A percentile compares a stretch with the other conserved stretches of the same genome.
Evolutionary conservation across 2,113 vertebrate genomes (phyloP).

Genomic region (Hyperopisus bebe): DNA sequence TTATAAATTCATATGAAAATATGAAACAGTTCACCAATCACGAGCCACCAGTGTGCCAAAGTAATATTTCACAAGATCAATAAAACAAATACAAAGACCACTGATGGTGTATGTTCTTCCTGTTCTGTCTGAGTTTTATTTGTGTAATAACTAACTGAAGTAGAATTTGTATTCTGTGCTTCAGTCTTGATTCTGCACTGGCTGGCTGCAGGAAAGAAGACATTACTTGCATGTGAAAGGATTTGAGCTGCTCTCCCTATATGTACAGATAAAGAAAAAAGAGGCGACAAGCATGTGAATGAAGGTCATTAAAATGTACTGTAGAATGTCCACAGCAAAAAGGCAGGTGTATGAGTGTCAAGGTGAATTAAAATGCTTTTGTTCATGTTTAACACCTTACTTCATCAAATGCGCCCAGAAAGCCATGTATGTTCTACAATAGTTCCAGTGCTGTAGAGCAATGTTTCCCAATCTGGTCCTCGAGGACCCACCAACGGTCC

Average conservation of each 20-base stretch:
- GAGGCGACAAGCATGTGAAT: neutral
- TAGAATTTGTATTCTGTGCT: neutral
- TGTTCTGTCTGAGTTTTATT: neutral
- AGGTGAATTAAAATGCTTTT: neutral
- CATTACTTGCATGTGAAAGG: neutral
- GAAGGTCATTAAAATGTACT: neutral
- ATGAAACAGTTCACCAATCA: neutral
- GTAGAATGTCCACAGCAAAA: neutral
- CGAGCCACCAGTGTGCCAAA: neutral
- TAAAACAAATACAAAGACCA: neutral
- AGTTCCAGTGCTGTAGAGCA: neutral
- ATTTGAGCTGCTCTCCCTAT: neutral
- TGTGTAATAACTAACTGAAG: neutral
- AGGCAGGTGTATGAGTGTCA: neutral
- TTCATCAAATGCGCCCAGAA: neutral
- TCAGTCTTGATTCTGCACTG: neutral
- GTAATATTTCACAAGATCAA: neutral
- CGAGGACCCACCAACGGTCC: neutral
- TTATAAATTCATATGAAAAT: neutral
- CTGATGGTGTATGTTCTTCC: neutral
- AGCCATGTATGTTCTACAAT: neutral
- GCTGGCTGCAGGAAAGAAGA: neutral
- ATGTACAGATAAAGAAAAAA: neutral
- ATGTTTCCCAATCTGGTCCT: neutral
- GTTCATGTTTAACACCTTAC: neutral